phyloP scores from a whole-genome alignment of 2,888 invertebrate species.

The Geophilus truncorum region DNA sequence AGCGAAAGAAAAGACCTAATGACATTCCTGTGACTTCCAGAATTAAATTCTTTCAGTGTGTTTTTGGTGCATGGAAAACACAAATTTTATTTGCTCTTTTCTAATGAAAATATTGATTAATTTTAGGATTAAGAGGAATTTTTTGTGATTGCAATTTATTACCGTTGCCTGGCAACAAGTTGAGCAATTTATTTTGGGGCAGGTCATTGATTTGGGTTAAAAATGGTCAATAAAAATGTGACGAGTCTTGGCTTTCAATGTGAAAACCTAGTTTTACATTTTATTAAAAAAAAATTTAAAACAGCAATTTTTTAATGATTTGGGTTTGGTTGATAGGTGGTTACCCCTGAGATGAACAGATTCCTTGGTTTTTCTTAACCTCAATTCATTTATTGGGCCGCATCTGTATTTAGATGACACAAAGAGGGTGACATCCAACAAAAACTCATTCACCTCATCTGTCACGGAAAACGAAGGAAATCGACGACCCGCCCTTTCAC shows the following conservation, averaged over 20 bases:
- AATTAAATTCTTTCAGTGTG: neutral
- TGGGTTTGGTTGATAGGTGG: neutral
- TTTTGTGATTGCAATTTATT: neutral
- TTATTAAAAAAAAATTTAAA: no score
- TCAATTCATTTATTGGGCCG: conserved; percentile 1
- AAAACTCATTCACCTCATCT: neutral
- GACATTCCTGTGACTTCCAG: neutral
- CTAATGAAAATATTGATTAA: neutral
- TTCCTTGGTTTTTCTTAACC: neutral
- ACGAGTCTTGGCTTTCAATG: neutral
- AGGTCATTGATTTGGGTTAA: conserved; percentile 1
- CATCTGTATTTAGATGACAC: neutral
- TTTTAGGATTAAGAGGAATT: neutral
- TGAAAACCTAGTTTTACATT: neutral
- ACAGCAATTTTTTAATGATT: neutral
- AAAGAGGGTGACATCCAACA: neutral
- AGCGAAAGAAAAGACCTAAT: neutral
- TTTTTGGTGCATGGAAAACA: neutral
- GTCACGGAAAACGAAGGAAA: neutral
- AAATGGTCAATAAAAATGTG: neutral
- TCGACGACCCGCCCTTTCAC: neutral
- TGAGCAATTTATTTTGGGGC: neutral
- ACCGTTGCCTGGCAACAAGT: neutral
- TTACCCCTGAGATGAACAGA: conserved; percentile 11
- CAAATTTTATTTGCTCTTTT: neutral